These are phyloP conservation scores for Centropus unirufus DNA, from an alignment of 2,113 vertebrate genomes.

Conservation along the genomic window DNA sequence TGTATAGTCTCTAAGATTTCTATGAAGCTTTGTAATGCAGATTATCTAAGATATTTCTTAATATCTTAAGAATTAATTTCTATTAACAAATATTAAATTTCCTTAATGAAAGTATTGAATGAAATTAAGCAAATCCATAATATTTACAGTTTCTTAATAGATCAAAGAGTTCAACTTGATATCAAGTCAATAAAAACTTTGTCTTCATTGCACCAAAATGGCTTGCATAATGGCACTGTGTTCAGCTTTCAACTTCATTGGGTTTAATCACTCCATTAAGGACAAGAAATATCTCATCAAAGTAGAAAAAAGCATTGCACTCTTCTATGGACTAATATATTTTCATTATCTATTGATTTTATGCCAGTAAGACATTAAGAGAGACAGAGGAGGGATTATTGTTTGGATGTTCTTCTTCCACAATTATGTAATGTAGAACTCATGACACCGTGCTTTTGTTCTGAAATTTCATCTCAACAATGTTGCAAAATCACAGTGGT, in stretches of 20 bases:
- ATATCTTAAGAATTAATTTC: neutral
- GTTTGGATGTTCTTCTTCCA: neutral
- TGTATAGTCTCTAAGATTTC: neutral
- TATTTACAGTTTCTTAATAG: neutral
- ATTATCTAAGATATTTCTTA: neutral
- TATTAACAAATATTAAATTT: neutral
- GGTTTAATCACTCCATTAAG: neutral
- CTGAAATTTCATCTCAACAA: neutral
- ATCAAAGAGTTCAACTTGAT: conserved; percentile 15
- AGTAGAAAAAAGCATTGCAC: neutral
- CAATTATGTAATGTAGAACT: neutral
- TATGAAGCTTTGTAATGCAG: neutral
- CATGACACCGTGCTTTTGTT: neutral
- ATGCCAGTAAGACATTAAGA: neutral
- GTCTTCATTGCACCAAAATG: neutral
- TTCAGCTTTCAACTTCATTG: neutral
- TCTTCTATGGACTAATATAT: neutral
- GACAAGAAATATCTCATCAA: neutral
- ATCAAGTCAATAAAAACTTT: conserved; percentile 24
- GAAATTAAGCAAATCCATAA: neutral
- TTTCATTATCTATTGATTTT: neutral
- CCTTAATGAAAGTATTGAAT: neutral
- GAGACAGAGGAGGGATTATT: neutral
- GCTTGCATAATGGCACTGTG: neutral
- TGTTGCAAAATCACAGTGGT: neutral